Evolutionary conservation across 2,797 vertebrate genomes (phyloP), one percentile per base, ranked within the genome.

Genomic region (Loriculus beryllinus): DNA sequence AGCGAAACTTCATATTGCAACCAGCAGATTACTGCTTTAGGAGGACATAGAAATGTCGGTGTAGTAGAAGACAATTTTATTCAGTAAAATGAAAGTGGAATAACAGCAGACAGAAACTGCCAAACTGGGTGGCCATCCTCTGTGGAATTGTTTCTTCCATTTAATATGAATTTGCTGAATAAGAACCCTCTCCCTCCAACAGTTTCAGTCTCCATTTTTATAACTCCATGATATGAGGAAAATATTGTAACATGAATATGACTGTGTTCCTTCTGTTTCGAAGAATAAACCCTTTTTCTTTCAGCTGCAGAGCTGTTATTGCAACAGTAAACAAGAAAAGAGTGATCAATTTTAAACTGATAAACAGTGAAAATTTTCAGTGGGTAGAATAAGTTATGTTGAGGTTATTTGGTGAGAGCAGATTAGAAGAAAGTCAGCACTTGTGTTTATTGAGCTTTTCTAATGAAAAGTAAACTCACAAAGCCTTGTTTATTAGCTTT

Each of bases 291-390:
- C 8, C 10, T 2, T 35, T 47, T 84, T 72, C 6, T 77, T 92
- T 79, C 20, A 35, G 16, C 52, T 90, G 60, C 29, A 85, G 78
- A 92, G 45, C 54, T 6, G 2, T 77, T 92, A 82, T 77, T 95
- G 77, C 88, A 92, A 60, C 23, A 67, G 56, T 90, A 90, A 90
- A 85, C 72, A 93, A 85, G 71, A 92, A 91, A 83, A 64, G 29
- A 60, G 52, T 4, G 20, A 95, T 96, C 92, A 77, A 91, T 95
- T 92, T 92, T 91, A 95, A 95, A 93, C 40, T 68, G 81, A 94
- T 94, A 76, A 84, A 65, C 18, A 47, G 43, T 28, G 56, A 92
- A 91, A 45, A 90, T 64, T 79, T 91, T 90, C 56, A 47, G 37
- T 70, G 13, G 7, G 16, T 74, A 84, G 51, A 93, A 56, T 95